These are phyloP conservation scores for Cryptoblepharus egeriae DNA, from an alignment of 2,797 vertebrate species.

Conservation along the genomic window DNA sequence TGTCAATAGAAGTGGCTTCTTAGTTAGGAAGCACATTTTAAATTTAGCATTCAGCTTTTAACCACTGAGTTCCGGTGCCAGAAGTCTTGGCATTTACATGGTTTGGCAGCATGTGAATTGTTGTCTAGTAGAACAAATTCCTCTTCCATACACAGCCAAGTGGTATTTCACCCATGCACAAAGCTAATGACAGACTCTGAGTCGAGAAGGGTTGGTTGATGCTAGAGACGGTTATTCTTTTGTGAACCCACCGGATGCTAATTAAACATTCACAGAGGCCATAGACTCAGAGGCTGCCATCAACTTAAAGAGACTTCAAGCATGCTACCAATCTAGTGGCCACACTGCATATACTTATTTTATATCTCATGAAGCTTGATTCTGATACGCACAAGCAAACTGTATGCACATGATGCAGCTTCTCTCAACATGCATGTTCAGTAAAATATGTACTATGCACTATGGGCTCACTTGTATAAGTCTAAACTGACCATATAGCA, in stretches of 20 bases:
- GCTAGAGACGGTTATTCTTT: background rate
- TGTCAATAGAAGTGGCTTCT: conserved; percentile 54
- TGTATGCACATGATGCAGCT: background rate
- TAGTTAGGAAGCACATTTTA: conserved; percentile 41
- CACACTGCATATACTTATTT: background rate
- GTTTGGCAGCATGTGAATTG: conserved; percentile 46
- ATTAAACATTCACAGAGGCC: background rate
- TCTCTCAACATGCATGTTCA: background rate
- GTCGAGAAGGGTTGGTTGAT: background rate
- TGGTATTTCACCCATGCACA: conserved; percentile 3
- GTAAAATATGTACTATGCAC: background rate
- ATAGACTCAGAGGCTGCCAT: background rate
- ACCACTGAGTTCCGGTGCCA: conserved; percentile 54
- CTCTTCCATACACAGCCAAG: conserved; percentile 7
- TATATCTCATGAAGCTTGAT: background rate
- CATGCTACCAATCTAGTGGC: background rate
- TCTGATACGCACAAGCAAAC: background rate
- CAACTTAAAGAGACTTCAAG: background rate
- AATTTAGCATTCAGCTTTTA: conserved; percentile 63
- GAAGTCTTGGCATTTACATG: conserved; percentile 51
- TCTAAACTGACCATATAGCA: background rate
- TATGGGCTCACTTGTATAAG: background rate
- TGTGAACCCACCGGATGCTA: background rate
- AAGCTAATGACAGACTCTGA: background rate
- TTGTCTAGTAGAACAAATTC: conserved; percentile 14